Evolutionary conservation across 2,888 invertebrate species (phyloP).

Genomic region (Synergus umbraculus): DNA sequence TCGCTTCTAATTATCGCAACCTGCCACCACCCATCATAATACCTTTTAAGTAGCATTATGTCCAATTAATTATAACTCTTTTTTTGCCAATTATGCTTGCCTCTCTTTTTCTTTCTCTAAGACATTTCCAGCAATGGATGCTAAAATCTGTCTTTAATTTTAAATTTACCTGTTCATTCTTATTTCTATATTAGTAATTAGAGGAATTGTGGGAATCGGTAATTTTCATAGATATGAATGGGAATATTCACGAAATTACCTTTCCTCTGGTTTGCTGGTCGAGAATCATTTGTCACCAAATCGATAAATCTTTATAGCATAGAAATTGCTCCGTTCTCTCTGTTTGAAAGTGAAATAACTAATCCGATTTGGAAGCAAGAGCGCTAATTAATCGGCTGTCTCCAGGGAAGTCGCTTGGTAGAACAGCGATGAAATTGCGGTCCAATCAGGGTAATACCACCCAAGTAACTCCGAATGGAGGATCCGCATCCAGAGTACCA

Average conservation of each 20-base stretch:
- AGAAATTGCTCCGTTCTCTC: neutral
- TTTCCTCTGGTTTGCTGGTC: neutral
- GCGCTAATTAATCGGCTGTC: constrained; percentile 53
- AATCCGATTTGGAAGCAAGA: constrained; percentile 51
- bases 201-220: neutral
- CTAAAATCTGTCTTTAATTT: neutral
- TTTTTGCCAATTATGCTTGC: neutral
- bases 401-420: constrained; percentile 36
- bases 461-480: constrained; percentile 3
- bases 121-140: neutral
- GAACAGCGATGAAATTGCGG: constrained; percentile 47
- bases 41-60: neutral
- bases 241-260: neutral
- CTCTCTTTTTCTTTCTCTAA: neutral
- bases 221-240: neutral
- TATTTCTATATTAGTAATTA: neutral
- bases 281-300: neutral
- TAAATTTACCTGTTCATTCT: neutral
- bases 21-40: neutral
- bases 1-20: constrained; percentile 26
- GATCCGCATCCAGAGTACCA: neutral
- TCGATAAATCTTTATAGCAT: neutral
- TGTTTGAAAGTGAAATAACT: constrained; percentile 43
- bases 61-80: neutral
- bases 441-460: constrained; percentile 49